Conservation (phyloP, 2,113 vertebrate genomes). For the Ciconia boyciana region DNA sequence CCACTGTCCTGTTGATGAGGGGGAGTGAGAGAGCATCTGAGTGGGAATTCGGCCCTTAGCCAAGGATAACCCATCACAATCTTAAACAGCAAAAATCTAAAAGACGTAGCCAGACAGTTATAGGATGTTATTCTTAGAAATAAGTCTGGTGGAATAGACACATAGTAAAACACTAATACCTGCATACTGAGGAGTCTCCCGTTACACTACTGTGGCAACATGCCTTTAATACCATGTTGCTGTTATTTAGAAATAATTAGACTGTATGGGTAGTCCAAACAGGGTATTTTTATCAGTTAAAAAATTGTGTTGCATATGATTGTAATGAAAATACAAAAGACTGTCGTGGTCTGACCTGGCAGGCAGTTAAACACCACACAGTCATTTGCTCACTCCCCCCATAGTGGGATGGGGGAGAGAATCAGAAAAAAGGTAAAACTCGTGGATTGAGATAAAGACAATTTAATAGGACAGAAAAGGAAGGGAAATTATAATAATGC, state of each 20-base stretch:
- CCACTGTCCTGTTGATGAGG: background rate
- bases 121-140: background rate
- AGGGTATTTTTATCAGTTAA: background rate
- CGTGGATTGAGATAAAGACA: no score
- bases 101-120: background rate
- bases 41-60: background rate
- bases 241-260: background rate
- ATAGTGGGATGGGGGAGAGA: no score
- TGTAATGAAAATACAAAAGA: background rate
- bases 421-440: no score
- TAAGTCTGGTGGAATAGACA: background rate
- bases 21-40: background rate
- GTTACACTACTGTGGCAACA: background rate
- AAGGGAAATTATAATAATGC: no score
- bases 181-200: background rate
- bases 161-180: background rate
- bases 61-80: background rate
- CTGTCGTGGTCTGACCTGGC: background rate
- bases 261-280: background rate
- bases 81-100: background rate
- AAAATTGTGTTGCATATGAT: background rate
- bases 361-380: no score
- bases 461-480: no score
- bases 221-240: background rate
- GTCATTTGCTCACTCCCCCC: no score